phyloP scores from a whole-genome alignment of 2,113 vertebrate species.

The Otus sunia region DNA sequence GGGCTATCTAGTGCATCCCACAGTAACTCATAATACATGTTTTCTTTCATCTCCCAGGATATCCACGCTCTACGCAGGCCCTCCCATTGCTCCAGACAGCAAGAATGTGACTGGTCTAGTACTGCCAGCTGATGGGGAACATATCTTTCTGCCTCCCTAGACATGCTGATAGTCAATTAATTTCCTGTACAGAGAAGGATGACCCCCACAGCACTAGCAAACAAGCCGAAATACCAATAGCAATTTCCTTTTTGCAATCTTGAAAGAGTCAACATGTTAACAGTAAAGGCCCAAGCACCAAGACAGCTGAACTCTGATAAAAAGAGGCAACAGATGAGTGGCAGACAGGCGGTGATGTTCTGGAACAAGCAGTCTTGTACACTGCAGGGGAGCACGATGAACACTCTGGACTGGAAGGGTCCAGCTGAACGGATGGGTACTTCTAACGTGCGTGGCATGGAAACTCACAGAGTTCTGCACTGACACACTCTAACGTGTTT shows the following conservation, averaged over 20 bases:
- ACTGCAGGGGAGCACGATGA: background rate
- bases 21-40: accelerated
- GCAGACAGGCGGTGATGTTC: background rate
- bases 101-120: background rate
- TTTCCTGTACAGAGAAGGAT: background rate
- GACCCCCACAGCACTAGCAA: background rate
- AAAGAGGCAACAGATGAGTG: background rate
- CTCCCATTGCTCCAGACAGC: background rate
- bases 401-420: background rate
- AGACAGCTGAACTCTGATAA: background rate
- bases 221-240: background rate
- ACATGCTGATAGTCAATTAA: accelerated
- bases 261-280: background rate
- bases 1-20: background rate
- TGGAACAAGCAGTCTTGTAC: background rate
- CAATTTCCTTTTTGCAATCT: background rate
- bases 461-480: background rate
- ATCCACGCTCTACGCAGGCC: background rate
- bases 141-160: background rate
- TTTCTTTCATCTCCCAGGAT: background rate
- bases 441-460: too few species aligned
- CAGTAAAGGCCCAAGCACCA: background rate
- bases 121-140: background rate
- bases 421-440: background rate
- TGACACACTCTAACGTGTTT: background rate